Base-by-base conservation (phyloP, 1,140 invertebrate species). In the Mya arenaria region DNA sequence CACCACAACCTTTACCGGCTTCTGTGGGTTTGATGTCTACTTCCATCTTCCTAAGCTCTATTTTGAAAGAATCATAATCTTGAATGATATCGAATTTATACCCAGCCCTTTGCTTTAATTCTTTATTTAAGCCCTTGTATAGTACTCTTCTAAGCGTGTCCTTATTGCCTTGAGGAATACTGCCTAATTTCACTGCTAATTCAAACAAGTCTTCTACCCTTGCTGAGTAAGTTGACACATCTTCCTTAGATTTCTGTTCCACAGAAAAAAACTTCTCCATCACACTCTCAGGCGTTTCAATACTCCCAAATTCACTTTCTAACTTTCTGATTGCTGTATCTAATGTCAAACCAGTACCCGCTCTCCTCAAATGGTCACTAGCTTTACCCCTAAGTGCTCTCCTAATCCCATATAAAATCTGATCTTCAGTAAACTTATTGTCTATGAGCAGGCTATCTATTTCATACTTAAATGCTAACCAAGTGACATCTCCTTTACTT, bases 301-400 rank as follows among this genome's bases (percentile, higher is more conserved):
- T 66, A 36, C 62, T 30, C 10, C 62, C 62, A 66, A 66, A 66
- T 36, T 28, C 62, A 32, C 34, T 8, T 13, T 32, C 62, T 10
- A 66, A 25, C 37, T 66, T 66, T 36, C 62, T 66, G 15, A 66
- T 66, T 28, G 62, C 62, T 66, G 62, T 66, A 66, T 66, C 62
- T 34, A 66, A 34, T 13, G 62, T 66, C 6, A 44, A n/a, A 48
- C 44, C 41, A 13, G 44, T 23, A 13, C 68, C 39, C 10, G 23
- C 23, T 71, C 36, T 48, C 52, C 23, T 71, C 19, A 71, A 41
- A 48, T 48, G 10, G n/a, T 55, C 69, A 52, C 41, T 15, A 10
- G 62, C 32, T 66, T 28, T 66, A 34, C 62, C 62, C 37, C 23
- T 66, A 13, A 66, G 32, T 30, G 63, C 15, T 66, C 63, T 32